A percentile compares a stretch with the other conserved stretches of the same genome.
Evolutionary conservation across 2,888 invertebrate genomes (phyloP).

Genomic region (Rotaria sp.): DNA sequence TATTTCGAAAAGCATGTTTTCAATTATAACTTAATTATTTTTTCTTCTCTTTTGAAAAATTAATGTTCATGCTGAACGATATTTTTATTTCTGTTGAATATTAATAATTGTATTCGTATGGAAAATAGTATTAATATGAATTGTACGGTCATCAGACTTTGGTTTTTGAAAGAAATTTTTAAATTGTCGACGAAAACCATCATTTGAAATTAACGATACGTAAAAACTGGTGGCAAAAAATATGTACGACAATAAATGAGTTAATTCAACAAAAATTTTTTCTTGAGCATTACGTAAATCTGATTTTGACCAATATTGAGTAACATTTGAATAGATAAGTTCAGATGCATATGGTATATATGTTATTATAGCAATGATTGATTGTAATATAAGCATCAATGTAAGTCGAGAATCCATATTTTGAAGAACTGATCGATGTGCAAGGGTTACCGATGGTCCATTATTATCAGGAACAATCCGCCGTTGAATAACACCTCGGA

Average conservation of each 20-base stretch:
- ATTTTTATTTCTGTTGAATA: no score
- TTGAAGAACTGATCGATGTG: neutral
- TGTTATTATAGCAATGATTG: neutral
- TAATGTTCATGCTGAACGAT: no score
- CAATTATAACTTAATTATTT: no score
- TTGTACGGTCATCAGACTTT: no score
- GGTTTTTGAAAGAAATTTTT: neutral
- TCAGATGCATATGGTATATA: neutral
- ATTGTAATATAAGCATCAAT: neutral
- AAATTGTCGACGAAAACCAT: neutral
- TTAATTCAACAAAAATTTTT: neutral
- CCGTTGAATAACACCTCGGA: neutral
- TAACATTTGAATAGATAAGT: neutral
- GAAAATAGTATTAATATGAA: no score
- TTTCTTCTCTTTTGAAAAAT: no score
- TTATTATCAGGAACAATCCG: neutral
- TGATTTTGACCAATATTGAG: neutral
- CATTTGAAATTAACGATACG: neutral
- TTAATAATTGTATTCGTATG: no score
- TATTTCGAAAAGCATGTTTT: no score
- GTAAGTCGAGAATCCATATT: neutral
- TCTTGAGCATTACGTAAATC: neutral
- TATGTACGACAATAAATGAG: neutral
- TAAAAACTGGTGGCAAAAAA: neutral
- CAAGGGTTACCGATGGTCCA: neutral